These are phyloP conservation scores for Lagorchestes hirsutus DNA, from an alignment of 2,797 vertebrate genomes.

Conservation along the genomic window DNA sequence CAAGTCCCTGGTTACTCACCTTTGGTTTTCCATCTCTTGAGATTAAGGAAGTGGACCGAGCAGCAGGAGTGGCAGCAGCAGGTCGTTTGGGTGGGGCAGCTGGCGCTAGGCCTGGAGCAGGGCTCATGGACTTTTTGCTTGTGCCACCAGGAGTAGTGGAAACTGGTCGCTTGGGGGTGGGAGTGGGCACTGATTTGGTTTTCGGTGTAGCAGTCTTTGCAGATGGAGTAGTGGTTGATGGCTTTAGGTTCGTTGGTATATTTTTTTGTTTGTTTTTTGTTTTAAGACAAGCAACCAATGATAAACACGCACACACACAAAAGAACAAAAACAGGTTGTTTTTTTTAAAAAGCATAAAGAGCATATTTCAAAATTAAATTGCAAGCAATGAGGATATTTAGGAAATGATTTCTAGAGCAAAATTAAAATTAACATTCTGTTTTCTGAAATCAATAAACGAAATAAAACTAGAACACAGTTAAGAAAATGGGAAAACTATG, in stretches of 20 bases:
- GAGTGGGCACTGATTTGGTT: constrained; percentile 85
- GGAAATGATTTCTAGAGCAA: constrained; percentile 35
- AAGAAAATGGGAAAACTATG: neutral
- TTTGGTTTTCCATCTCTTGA: constrained; percentile 92
- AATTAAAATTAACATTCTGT: constrained; percentile 78
- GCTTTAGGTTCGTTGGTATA: constrained; percentile 85
- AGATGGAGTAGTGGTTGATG: constrained; percentile 81
- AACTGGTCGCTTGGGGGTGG: constrained; percentile 88
- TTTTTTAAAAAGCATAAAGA: constrained; percentile 80
- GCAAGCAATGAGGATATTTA: constrained; percentile 72
- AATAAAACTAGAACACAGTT: neutral
- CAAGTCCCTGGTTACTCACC: constrained; percentile 86
- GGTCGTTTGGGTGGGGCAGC: constrained; percentile 88
- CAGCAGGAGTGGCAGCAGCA: constrained; percentile 71
- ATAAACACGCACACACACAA: constrained; percentile 68
- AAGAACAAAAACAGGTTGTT: constrained; percentile 77
- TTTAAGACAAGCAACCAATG: constrained; percentile 80
- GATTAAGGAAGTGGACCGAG: constrained; percentile 85
- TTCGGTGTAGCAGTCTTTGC: constrained; percentile 86
- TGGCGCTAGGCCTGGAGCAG: constrained; percentile 80
- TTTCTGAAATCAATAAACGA: constrained; percentile 80
- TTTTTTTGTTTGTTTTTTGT: constrained; percentile 39
- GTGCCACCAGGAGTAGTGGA: constrained; percentile 82
- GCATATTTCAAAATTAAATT: constrained; percentile 82
- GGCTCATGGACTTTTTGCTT: constrained; percentile 91